Base-by-base conservation (phyloP, 2,797 vertebrate species). In the Pipistrellus kuhlii region DNA sequence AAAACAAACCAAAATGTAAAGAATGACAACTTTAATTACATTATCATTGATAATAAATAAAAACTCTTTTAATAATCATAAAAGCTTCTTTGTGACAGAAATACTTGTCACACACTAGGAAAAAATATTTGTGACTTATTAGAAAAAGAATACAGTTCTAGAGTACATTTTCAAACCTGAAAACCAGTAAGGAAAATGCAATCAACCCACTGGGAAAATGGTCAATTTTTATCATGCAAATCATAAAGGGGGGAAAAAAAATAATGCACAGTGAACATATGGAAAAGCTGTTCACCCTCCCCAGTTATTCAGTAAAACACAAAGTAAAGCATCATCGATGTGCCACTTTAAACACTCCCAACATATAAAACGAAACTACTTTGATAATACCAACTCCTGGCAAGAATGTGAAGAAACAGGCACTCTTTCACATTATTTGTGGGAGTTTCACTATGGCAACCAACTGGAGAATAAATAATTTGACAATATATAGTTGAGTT, bases 121-220 rank as follows among this genome's bases (percentile, higher is more conserved):
- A 17, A 77, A 83, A 48, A 44, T 83, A 62, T 44, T 27, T 83
- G 2, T 14, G 21, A 48, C 12, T 71, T 38, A 68, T 41, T 73
- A 77, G 71, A 51, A 73, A 71, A 71, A 83, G 23, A 94, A 59
- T 59, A 30, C 88, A 88, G 7, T 88, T 76, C 72, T 83, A 55
- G 32, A 64, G 62, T 30, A 77, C 11, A 35, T 64, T 69, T 77
- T 88, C 25, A 76, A 81, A 87, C 38, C 21, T 51, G 41, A 77
- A 87, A 82, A 62, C 71, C 59, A 83, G 20, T 88, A 78, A 69
- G 68, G 80, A 82, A 86, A 75, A 69, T 21, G 20, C 17, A 77
- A 51, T 53, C 38, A 87, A 23, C 8, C 30, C 13, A 57, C 35
- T 62, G 41, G 69, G 32, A 76, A 69, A 94, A 88, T 84, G 30